Percentiles rank a stretch among this genome's conserved stretches.
These are phyloP conservation scores for Notolepis coatsorum DNA, from an alignment of 2,797 vertebrate species.

Conservation along the genomic window DNA sequence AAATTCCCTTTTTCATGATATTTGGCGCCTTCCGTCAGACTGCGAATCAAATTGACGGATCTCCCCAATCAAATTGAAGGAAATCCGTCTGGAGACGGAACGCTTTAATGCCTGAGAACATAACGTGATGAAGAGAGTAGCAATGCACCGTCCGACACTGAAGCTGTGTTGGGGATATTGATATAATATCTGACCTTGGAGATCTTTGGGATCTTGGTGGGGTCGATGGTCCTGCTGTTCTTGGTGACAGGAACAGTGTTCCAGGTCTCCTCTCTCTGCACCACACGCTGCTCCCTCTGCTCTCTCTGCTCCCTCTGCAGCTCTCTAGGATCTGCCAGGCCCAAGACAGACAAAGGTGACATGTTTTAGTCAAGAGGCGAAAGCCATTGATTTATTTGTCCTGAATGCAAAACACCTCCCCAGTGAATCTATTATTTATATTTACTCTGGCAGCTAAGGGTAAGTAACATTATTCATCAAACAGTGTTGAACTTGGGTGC, in stretches of 20 bases:
- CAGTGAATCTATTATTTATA: neutral
- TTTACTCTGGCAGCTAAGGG: too few species aligned
- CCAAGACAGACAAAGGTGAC: neutral
- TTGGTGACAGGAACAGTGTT: conserved; percentile 97
- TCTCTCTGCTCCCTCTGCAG: conserved; percentile 47
- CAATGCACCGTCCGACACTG: too few species aligned
- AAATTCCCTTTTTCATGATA: too few species aligned
- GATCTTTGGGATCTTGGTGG: conserved; percentile 98
- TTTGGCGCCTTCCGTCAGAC: too few species aligned
- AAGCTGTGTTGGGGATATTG: too few species aligned
- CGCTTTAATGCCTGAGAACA: too few species aligned
- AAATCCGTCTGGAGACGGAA: too few species aligned
- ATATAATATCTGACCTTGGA: conserved; percentile 92
- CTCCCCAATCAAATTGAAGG: too few species aligned
- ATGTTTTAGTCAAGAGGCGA: neutral
- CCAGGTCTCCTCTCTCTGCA: conserved; percentile 94
- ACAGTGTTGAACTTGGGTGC: too few species aligned
- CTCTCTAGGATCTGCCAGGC: conserved; percentile 55
- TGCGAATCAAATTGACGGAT: too few species aligned
- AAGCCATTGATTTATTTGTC: neutral
- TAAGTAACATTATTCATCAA: too few species aligned
- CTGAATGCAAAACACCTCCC: neutral
- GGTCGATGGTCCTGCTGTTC: conserved; percentile 96
- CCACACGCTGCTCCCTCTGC: conserved; percentile 70
- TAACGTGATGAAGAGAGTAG: too few species aligned